phyloP scores from a whole-genome alignment of 2,888 invertebrate genomes.

The Thecophora atra region DNA sequence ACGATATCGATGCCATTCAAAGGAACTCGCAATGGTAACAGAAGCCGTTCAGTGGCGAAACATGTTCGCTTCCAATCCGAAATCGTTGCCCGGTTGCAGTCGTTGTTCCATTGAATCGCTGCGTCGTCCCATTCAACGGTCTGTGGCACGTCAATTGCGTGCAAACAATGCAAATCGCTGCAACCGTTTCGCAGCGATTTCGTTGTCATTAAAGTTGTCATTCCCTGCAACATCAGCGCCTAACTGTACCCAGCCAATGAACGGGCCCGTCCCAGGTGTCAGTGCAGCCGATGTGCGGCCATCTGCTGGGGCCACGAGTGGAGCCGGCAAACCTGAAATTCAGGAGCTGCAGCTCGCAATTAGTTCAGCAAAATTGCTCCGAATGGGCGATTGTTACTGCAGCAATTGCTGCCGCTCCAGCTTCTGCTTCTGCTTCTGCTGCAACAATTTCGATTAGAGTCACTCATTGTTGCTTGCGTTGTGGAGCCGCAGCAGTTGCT shows the following conservation, averaged over 20 bases:
- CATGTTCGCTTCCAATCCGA: slow-evolving; percentile 10
- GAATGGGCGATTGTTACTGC: slow-evolving; percentile 25
- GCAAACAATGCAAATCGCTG: slow-evolving; percentile 54
- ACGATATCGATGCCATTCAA: slow-evolving; percentile 16
- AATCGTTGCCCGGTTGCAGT: slow-evolving; percentile 23
- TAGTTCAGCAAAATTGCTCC: slow-evolving; percentile 31
- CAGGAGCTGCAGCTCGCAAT: slow-evolving; percentile 32
- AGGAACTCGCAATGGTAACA: background rate
- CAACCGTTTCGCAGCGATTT: slow-evolving; percentile 15
- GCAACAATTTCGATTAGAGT: slow-evolving; percentile 46
- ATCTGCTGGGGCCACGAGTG: slow-evolving; percentile 17
- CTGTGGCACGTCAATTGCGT: slow-evolving; percentile 3
- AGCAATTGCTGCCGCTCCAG: background rate
- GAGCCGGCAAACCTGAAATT: slow-evolving; percentile 19
- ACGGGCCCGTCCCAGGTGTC: slow-evolving; percentile 35
- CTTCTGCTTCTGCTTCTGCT: background rate
- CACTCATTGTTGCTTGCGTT: slow-evolving; percentile 33
- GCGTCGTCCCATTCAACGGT: background rate
- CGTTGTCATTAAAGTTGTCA: slow-evolving; percentile 21
- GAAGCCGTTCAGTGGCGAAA: background rate
- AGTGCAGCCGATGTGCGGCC: background rate
- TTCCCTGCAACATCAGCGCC: slow-evolving; percentile 24
- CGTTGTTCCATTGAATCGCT: slow-evolving; percentile 1
- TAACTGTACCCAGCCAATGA: slow-evolving; percentile 47
- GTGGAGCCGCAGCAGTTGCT: slow-evolving; percentile 47